These are phyloP conservation scores for Geothlypis trichas DNA, from an alignment of 2,113 vertebrate genomes.

Conservation along the genomic window DNA sequence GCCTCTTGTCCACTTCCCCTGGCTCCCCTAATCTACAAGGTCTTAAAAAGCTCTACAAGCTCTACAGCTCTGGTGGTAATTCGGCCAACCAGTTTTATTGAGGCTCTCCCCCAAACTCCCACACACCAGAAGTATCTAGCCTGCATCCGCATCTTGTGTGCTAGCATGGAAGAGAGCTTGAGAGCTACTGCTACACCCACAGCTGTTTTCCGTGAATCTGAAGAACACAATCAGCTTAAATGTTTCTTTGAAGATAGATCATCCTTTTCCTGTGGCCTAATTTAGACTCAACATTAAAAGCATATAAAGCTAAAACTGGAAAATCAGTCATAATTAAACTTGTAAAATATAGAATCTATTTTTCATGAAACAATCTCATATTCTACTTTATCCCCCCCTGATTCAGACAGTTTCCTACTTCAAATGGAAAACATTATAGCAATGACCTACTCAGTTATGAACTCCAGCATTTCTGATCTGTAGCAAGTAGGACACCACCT, in stretches of 20 bases:
- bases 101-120: slow-evolving; percentile 8
- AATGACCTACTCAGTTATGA: neutral
- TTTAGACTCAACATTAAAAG: slow-evolving; percentile 61
- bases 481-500: neutral
- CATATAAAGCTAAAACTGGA: slow-evolving; percentile 47
- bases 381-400: neutral
- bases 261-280: slow-evolving; percentile 74
- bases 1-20: neutral
- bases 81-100: neutral
- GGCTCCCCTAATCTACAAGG: neutral
- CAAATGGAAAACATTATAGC: neutral
- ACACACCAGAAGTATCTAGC: neutral
- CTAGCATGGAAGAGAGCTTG: slow-evolving; percentile 50
- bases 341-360: neutral
- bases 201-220: slow-evolving; percentile 69
- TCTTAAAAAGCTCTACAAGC: neutral
- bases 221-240: slow-evolving; percentile 46
- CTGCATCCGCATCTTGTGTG: neutral
- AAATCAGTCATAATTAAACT: slow-evolving; percentile 28
- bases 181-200: slow-evolving; percentile 37
- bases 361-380: slow-evolving; percentile 17
- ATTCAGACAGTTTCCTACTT: neutral
- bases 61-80: neutral
- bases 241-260: slow-evolving; percentile 66
- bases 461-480: neutral